Percentiles rank a stretch among this genome's conserved stretches.
These are phyloP conservation scores for Mantis religiosa DNA, from an alignment of 2,888 invertebrate species.

Conservation along the genomic window DNA sequence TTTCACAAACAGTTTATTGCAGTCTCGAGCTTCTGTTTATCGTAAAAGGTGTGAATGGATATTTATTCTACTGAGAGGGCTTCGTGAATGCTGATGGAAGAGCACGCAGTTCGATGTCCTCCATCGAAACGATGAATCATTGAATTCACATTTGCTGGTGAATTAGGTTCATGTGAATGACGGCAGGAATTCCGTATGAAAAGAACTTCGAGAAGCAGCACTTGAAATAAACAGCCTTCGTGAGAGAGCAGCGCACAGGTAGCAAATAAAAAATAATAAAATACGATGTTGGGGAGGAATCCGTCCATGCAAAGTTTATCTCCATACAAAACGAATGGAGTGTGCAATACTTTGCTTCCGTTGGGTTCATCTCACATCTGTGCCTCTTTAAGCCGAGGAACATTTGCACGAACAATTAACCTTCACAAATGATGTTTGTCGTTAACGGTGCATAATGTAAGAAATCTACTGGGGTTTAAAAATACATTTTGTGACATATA, in stretches of 20 bases:
- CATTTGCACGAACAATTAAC: no score
- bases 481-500: no score
- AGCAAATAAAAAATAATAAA: background rate
- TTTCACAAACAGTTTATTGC: no score
- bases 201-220: background rate
- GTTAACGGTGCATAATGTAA: no score
- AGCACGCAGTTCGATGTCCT: background rate
- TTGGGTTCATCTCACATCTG: no score
- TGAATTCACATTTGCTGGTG: background rate
- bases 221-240: background rate
- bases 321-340: background rate
- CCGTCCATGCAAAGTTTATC: background rate
- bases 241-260: background rate
- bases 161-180: background rate
- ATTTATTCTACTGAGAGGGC: no score
- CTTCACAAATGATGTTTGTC: no score
- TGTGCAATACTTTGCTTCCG: background rate
- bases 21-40: no score
- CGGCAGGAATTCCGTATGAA: background rate
- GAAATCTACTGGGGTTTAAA: no score
- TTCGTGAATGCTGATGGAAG: background rate
- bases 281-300: background rate
- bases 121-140: background rate
- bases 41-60: no score
- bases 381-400: no score